Base-by-base conservation (phyloP, 2,888 invertebrate genomes). In the Nymphalis polychloros region DNA sequence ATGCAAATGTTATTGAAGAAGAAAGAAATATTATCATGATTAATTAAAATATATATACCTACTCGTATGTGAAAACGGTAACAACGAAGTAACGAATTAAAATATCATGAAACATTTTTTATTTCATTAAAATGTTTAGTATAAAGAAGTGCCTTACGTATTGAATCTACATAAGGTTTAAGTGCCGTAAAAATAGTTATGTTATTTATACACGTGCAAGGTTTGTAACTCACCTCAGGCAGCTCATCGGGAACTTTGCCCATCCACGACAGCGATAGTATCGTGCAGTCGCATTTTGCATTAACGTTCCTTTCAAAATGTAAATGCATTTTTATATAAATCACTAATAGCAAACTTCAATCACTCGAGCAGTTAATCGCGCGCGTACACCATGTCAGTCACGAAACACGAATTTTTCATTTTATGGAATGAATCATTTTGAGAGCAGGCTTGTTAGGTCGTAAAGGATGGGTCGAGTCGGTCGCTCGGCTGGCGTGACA, bases 191-290 rank as follows among this genome's bases (percentile, higher is more conserved):
- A n/a, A 31, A 31, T 31, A 31, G 27, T 41, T 46, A 46, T 17
- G 23, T 55, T 31, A 5, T 19, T 8, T 8, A 49, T 8, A 7
- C 31, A 64, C 46, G 47, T 59, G 23, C 35, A 17, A 8, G 49
- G n/a, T 49, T 55, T 59, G n/a, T 59, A 48, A 81, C 94, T 94
- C 90, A 97, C 98, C 96, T 98, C 98, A 52, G 98, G 98, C 80
- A 98, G 94, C 85, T 98, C 97, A 86, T 98, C 98, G 76, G 98
- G 98, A 80, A 98, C 98, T 93, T 98, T 98, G 76, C 98, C 98
- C 98, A 98, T 99, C 98, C 98, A 99, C 81, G 98, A 98, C 85
- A 98, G 94, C 79, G 98, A 97, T 81, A 98, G 93, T 84, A 99
- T 97, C 79, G 97, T 96, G 92, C 98, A 98, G 93, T 98, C 98